These are phyloP conservation scores for Pseudolaguvia tuberculata DNA, from an alignment of 2,113 vertebrate genomes.

Conservation along the genomic window DNA sequence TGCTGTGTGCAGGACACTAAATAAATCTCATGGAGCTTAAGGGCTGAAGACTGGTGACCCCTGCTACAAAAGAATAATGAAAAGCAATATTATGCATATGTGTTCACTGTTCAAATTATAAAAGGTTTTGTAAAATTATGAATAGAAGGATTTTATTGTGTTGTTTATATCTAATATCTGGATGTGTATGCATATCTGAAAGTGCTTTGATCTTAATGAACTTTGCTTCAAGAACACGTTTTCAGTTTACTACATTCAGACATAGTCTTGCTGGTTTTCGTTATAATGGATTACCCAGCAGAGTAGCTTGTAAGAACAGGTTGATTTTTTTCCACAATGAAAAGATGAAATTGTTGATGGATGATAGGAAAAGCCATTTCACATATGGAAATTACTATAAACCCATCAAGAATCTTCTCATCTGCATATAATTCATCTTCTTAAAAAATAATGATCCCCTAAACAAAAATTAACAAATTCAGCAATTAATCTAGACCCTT, in stretches of 20 bases:
- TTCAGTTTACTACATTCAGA: slow-evolving; percentile 17
- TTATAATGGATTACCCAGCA: slow-evolving; percentile 23
- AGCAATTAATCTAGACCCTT: slow-evolving; percentile 19
- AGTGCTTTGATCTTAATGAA: not conserved
- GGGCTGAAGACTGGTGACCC: too few relatives aligned
- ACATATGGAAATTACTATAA: too few relatives aligned
- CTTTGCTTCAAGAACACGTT: slow-evolving; percentile 9
- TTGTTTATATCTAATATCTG: too few relatives aligned
- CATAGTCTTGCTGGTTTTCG: slow-evolving; percentile 4
- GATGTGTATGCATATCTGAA: too few relatives aligned
- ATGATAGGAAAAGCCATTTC: slow-evolving; percentile 21
- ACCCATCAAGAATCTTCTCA: too few relatives aligned
- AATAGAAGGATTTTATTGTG: too few relatives aligned
- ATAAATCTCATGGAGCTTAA: too few relatives aligned
- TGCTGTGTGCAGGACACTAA: too few relatives aligned
- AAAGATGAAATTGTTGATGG: slow-evolving; percentile 41
- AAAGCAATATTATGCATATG: too few relatives aligned
- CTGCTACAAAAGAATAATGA: too few relatives aligned
- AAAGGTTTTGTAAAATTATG: too few relatives aligned
- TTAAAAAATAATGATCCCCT: slow-evolving; percentile 20
- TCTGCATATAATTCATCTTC: slow-evolving; percentile 22
- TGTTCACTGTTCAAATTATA: too few relatives aligned
- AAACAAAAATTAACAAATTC: slow-evolving; percentile 27
- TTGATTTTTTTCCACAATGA: slow-evolving; percentile 35
- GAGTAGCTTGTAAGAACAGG: slow-evolving; percentile 17